These are phyloP conservation scores for Drosophila greeni DNA, from an alignment of 2,888 invertebrate genomes.

Conservation along the genomic window DNA sequence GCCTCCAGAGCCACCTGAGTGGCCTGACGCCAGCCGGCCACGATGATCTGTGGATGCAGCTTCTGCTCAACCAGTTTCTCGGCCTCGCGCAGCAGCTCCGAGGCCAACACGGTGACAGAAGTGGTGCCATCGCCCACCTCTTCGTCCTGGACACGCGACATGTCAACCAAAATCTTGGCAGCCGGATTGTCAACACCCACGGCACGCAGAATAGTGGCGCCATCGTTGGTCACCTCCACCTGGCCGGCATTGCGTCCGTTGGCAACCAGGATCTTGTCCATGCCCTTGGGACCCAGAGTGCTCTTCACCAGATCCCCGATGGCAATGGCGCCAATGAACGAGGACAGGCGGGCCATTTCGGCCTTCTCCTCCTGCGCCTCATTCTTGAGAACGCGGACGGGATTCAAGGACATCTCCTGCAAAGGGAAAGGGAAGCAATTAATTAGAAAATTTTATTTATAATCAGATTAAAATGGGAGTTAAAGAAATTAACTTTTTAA, in stretches of 20 bases:
- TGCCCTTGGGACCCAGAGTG: conserved; percentile 99
- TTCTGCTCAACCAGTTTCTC: conserved; percentile 95
- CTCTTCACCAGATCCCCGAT: conserved; percentile 99
- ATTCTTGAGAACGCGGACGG: conserved; percentile 94
- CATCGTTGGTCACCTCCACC: conserved; percentile 99
- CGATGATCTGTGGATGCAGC: conserved; percentile 98
- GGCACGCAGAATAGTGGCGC: conserved; percentile 97
- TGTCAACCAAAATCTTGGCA: conserved; percentile 98
- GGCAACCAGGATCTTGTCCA: conserved; percentile 94
- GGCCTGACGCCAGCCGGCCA: conserved; percentile 96
- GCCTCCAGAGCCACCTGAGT: conserved; percentile 90
- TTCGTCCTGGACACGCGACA: conserved; percentile 98
- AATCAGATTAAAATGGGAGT: not conserved
- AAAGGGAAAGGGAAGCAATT: conserved; percentile 6
- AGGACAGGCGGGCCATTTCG: conserved; percentile 97
- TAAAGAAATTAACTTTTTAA: not conserved
- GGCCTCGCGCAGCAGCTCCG: conserved; percentile 96
- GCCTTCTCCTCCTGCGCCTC: conserved; percentile 99
- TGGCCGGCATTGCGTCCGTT: conserved; percentile 88
- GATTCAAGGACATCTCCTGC: conserved; percentile 90
- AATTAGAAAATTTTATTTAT: not conserved
- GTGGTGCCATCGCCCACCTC: conserved; percentile 99
- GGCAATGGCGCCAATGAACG: conserved; percentile 98
- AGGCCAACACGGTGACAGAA: conserved; percentile 94
- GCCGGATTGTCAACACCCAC: conserved; percentile 99